Base-by-base conservation (phyloP, 1,140 invertebrate genomes). In the Acromyrmex heyeri region DNA sequence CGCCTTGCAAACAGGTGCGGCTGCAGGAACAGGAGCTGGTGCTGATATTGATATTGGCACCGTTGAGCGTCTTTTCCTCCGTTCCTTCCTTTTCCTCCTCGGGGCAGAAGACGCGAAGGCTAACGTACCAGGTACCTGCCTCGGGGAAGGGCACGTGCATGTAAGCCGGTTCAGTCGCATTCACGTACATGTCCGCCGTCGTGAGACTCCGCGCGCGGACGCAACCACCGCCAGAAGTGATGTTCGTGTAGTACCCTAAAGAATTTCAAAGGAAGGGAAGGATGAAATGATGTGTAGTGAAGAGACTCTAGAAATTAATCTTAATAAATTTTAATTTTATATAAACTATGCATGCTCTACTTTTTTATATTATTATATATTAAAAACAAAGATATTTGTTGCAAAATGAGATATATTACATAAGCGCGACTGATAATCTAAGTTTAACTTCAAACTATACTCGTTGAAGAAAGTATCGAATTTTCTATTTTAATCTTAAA, bases 141-240 rank as follows among this genome's bases (percentile, higher is more conserved):
- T 98, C 97, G 0, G 98, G 98, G 93, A 96, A 98, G 2, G 98
- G 98, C 16, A 98, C 96, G 86, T 97, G 96, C 10, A 97, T 91
- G 65, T 96, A 96, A 1, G 95, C 96, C 21, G 96, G 96, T 57
- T 95, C 96, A 1, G 96, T 93, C 0, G 77, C 70, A 44, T 94
- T 94, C 0, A 89, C 86, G 65, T 89, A 91, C 0, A 95, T 61
- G 69, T 95, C 95, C 0, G 92, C 81, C 0, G 79, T 34, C 0
- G 91, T 93, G 0, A 81, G 38, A 75, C 50, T 87, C 14, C 44
- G 86, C 78, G 10, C 67, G 0, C 93, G 87, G 0, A 73, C 12
- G 65, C 95, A 95, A 0, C 81, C 79, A 18, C 93, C 91, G 14
- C 75, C 89, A 0, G 83, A 64, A 4, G 91, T 92, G 34, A 95